Evolutionary conservation across 2,797 vertebrate genomes (phyloP), one percentile per base, ranked within the genome.

Genomic region (Chelonia mydas): DNA sequence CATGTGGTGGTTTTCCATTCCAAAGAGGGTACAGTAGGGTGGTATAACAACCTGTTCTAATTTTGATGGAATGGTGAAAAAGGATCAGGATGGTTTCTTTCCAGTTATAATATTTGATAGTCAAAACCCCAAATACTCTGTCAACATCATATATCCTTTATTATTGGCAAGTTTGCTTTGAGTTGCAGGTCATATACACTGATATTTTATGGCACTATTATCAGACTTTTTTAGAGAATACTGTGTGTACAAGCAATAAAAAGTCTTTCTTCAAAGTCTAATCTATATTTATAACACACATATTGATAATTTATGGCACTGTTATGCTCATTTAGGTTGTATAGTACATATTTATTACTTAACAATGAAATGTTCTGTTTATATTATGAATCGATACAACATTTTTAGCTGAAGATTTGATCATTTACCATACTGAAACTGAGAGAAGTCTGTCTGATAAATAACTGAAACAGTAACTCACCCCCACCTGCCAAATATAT

Each of bases 301-400:
- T 93, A 45, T 21, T 74, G 68, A 50, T 93, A 77, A 93, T 90
- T 88, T 88, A 93, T 81, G 65, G 33, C 33, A 47, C 28, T 88
- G 55, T 88, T 90, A 76, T 55, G 88, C 55, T 88, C 65, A 93
- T 88, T 88, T 88, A 93, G 84, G 65, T 57, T 93, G 90, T 84
- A 90, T 84, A 90, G 33, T 51, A 23, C 54, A 41, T 84, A 84
- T 84, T 93, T 84, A 88, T 84, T 87, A 90, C n/a, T 45, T 51
- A 76, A 57, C 55, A 86, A 0, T 87, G 27, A 92, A 86, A 84
- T 74, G 1, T 33, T 12, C 17, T 84, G 5, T 47, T 96, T 78
- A 37, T 61, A 82, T 13, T 51, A 68, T 84, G 77, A 83, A 49
- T 85, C 65, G 92, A 27, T 74, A 21, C 31, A 86, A n/a, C 88